Evolutionary conservation across 2,113 vertebrate species (phyloP).

Genomic region (Motacilla tschutschensis): DNA sequence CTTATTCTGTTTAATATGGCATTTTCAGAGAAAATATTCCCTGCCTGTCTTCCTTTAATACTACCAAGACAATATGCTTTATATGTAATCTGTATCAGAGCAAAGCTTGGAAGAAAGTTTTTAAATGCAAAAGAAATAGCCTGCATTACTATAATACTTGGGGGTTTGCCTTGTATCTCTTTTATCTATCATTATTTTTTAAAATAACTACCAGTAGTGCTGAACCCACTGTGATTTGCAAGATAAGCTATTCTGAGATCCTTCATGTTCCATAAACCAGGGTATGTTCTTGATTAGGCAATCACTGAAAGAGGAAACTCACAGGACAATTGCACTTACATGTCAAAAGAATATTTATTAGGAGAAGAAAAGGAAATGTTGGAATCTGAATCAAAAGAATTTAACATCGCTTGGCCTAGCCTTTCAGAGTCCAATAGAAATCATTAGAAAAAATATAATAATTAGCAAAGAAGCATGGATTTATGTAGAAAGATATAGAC

Average conservation of each 20-base stretch:
- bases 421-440: neutral
- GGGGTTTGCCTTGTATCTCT: fast-evolving
- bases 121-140: neutral
- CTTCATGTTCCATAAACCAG: neutral
- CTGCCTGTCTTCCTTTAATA: neutral
- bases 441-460: neutral
- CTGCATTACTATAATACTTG: neutral
- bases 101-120: neutral
- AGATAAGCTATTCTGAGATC: neutral
- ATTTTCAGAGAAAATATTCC: neutral
- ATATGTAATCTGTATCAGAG: neutral
- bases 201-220: neutral
- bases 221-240: neutral
- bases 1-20: neutral
- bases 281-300: neutral
- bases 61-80: neutral
- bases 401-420: neutral
- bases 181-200: neutral
- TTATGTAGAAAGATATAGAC: neutral
- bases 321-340: neutral
- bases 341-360: neutral
- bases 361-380: neutral
- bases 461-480: neutral
- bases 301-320: neutral
- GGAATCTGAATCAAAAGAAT: neutral